Evolutionary conservation across 2,113 vertebrate species (phyloP).

Genomic region (Halichoerus grypus): DNA sequence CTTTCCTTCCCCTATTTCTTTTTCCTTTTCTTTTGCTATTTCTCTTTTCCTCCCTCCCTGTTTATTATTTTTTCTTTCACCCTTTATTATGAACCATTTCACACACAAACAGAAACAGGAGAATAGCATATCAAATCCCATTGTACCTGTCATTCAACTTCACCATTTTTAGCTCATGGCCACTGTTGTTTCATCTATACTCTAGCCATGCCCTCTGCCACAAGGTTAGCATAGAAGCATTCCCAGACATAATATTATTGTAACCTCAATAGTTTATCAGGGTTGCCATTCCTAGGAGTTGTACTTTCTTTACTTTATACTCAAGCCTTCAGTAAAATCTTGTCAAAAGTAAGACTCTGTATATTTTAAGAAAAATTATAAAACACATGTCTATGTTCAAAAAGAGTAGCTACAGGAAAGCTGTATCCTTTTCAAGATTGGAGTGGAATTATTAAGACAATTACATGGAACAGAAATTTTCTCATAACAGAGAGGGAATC

Average conservation of each 20-base stretch:
- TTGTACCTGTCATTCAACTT: not conserved
- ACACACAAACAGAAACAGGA: not conserved
- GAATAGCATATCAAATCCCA: not conserved
- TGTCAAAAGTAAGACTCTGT: not conserved
- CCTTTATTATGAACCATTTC: not conserved
- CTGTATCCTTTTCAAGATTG: not conserved
- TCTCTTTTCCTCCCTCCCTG: not conserved
- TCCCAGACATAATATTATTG: not conserved
- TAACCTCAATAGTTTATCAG: not conserved
- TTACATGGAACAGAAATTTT: not conserved
- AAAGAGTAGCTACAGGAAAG: not conserved
- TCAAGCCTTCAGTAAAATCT: not conserved
- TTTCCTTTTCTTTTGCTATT: not conserved
- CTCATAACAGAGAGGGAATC: not conserved
- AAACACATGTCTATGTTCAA: not conserved
- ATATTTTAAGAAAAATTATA: not conserved
- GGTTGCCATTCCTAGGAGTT: not conserved
- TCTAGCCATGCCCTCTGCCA: not conserved
- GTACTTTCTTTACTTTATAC: not conserved
- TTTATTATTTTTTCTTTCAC: not conserved
- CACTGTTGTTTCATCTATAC: not conserved
- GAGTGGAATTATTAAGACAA: not conserved
- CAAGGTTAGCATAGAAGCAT: not conserved
- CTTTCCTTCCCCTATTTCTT: not conserved
- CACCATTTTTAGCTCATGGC: not conserved